These are phyloP conservation scores for Cancer borealis DNA, from an alignment of 2,888 invertebrate species.

Conservation along the genomic window DNA sequence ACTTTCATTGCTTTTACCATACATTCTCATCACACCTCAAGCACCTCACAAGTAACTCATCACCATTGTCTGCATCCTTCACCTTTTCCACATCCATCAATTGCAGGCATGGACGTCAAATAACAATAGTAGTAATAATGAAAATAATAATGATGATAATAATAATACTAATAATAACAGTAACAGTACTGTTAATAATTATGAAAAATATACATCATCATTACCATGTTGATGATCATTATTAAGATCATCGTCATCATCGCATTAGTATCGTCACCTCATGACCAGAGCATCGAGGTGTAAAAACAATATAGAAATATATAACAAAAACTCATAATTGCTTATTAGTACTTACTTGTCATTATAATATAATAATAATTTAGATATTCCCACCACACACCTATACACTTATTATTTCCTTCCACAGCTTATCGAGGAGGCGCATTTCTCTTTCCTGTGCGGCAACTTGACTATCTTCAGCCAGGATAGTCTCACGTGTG, in stretches of 20 bases:
- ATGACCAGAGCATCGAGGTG: no score
- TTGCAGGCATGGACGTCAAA: no score
- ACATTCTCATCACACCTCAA: no score
- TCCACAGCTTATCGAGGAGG: conserved; percentile 53
- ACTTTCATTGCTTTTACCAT: no score
- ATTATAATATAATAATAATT: background rate
- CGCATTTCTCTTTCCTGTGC: conserved; percentile 64
- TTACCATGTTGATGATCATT: no score
- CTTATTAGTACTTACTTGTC: background rate
- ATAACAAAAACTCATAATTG: background rate
- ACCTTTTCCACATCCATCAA: no score
- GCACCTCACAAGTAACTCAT: no score
- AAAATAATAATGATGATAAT: background rate
- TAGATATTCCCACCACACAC: background rate
- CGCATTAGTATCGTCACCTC: no score
- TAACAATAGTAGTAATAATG: background rate
- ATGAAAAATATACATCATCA: background rate
- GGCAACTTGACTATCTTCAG: conserved; percentile 61
- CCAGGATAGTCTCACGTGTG: conserved; percentile 57
- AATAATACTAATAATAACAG: background rate
- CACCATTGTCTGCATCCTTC: no score
- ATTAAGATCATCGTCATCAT: no score
- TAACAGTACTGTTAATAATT: background rate
- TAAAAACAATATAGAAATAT: background rate
- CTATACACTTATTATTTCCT: background rate